Base-by-base conservation (phyloP, 2,888 invertebrate species). In the Thumatha senex region DNA sequence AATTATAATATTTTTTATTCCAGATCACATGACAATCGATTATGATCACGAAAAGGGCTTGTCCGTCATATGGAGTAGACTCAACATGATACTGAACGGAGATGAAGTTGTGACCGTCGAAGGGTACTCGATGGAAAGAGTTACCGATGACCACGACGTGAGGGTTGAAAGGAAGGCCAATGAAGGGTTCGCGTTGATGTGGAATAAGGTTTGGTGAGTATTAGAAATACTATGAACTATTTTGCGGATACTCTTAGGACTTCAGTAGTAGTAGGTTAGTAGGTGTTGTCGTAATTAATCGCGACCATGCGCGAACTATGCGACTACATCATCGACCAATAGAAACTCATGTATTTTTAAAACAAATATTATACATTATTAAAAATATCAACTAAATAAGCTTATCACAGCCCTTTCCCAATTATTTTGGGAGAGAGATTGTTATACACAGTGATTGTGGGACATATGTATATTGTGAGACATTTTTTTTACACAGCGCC, bases 31-130 rank as follows among this genome's bases (percentile, higher is more conserved):
- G 83, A 86, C 84, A 2, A 72, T 92, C 56, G 77, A 82, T 0
- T 85, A 80, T 56, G 83, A 84, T 58, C 81, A 86, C 57, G 81
- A 76, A 40, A 39, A 60, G 1, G 92, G 91, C 0, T 71, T 92
- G 0, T 87, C 89, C 0, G 72, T 92, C 29, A 41, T 67, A 0
- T 92, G 92, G 87, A 83, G 82, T 51, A 85, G 86, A 43, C 70
- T 92, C 53, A 85, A 86, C 63, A 91, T 94, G 71, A 89, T 93
- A 7, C 92, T 97, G 57, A 96, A 97, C 70, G 94, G 93, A 52
- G 94, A 94, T 36, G 95, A 96, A 70, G 94, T 96, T 60, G 93
- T 96, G 59, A 93, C 93, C 7, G 90, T 96, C 24, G 95, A 95
- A 59, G 95, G 95, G 1, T 93, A 95, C 57, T 92, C 93, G 54